A percentile compares a stretch with the other conserved stretches of the same genome.
Evolutionary conservation across 2,797 vertebrate genomes (phyloP).

Genomic region (Brachyrhaphis roseni): DNA sequence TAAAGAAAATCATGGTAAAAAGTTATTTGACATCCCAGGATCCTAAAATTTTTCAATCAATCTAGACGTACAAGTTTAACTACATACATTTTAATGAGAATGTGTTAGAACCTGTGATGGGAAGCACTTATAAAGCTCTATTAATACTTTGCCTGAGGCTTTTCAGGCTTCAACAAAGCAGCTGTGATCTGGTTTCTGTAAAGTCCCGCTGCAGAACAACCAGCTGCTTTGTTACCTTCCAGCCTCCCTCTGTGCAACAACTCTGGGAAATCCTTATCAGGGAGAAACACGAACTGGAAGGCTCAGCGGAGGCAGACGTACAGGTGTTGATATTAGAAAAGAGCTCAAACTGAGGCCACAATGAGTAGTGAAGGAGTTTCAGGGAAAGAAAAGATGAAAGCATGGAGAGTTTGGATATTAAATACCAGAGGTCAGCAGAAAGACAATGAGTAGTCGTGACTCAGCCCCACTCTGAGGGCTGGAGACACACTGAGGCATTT

Average conservation of each 20-base stretch:
- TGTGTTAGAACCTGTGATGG: slow-evolving; percentile 15
- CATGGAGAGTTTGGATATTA: slow-evolving; percentile 21
- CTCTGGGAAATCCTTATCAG: slow-evolving; percentile 35
- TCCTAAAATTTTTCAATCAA: not conserved
- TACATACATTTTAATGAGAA: slow-evolving; percentile 3
- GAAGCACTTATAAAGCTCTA: slow-evolving; percentile 35
- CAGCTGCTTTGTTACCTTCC: slow-evolving; percentile 57
- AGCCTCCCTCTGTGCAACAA: slow-evolving; percentile 18
- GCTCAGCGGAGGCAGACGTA: not conserved
- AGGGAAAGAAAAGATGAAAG: slow-evolving; percentile 20
- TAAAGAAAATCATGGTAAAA: not conserved
- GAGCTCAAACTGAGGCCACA: not conserved
- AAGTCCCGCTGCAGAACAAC: slow-evolving; percentile 49
- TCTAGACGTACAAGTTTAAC: not conserved
- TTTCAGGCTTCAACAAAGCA: slow-evolving; percentile 43
- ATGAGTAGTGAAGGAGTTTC: slow-evolving; percentile 3
- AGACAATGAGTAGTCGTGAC: slow-evolving; percentile 61
- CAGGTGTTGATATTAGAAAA: slow-evolving; percentile 32
- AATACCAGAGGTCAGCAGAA: slow-evolving; percentile 60
- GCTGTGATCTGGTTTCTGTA: slow-evolving; percentile 46
- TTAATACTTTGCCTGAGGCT: slow-evolving; percentile 27
- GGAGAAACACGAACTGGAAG: slow-evolving; percentile 5
- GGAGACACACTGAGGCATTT: slow-evolving; percentile 43
- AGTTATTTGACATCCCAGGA: not conserved
- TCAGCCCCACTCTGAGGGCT: slow-evolving; percentile 51